Conservation (phyloP, 30 jellyfish, hydroid and myxozoan genomes). For the Pseudorhiza aurosa region DNA sequence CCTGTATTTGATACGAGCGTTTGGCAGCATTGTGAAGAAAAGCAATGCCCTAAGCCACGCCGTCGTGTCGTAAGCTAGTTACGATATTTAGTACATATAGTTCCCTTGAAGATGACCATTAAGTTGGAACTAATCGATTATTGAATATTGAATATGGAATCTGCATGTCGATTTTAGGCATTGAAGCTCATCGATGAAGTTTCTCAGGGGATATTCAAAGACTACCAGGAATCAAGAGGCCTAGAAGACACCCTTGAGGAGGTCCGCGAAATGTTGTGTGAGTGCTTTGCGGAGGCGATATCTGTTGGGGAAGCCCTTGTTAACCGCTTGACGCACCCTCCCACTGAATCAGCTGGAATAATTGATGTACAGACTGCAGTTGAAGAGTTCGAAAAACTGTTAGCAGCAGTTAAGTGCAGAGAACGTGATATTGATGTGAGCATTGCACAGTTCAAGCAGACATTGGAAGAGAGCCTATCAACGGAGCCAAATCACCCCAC, state of each 20-base stretch:
- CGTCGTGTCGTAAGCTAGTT: no score
- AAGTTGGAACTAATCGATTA: no score
- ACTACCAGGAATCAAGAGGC: constrained; percentile 16
- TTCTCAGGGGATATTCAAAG: constrained; percentile 9
- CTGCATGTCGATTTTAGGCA: constrained; percentile 43
- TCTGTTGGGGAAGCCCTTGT: constrained; percentile 54
- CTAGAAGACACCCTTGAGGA: constrained; percentile 30
- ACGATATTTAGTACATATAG: no score
- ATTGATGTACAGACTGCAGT: constrained; percentile 9
- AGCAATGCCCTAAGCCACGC: no score
- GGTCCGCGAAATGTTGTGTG: constrained; percentile 56
- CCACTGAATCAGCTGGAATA: constrained; percentile 12
- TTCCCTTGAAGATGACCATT: no score
- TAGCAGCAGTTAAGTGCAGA: constrained; percentile 25
- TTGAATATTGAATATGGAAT: no score
- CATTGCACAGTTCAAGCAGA: not conserved
- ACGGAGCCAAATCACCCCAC: not conserved
- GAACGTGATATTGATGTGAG: constrained; percentile 35
- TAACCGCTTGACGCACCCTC: constrained; percentile 36
- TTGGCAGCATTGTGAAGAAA: no score
- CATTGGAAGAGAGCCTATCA: not conserved
- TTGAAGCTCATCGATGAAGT: constrained; percentile 33
- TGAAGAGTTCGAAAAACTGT: constrained; percentile 39
- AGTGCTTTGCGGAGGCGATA: constrained; percentile 52
- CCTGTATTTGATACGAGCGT: no score